Evolutionary conservation across 92 coral and sea anemone species (phyloP).

Genomic region (Parazoanthus swiftii): DNA sequence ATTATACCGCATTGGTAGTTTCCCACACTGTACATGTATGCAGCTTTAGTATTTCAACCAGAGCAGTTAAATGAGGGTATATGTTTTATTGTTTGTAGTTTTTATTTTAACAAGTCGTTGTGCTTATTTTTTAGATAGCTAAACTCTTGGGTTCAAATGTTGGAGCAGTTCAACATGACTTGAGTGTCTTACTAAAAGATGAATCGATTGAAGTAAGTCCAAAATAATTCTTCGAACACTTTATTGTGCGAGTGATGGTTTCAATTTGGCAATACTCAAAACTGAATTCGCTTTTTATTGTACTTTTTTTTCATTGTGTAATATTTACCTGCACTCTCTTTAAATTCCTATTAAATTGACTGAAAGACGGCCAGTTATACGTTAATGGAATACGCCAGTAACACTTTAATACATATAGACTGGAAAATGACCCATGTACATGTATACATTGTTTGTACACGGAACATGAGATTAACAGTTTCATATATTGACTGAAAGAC

Average conservation of each 20-base stretch:
- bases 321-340: neutral
- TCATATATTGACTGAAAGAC: too few relatives aligned
- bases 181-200: conserved; percentile 94
- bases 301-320: neutral
- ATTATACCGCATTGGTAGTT: neutral
- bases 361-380: too few relatives aligned
- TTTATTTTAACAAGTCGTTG: neutral
- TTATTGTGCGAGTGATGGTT: neutral
- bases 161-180: conserved; percentile 84
- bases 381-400: too few relatives aligned
- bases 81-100: neutral
- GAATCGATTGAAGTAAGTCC: conserved; percentile 93
- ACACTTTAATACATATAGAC: too few relatives aligned
- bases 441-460: too few relatives aligned
- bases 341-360: too few relatives aligned
- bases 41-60: neutral
- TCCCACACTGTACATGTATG: neutral
- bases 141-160: conserved; percentile 87
- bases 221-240: neutral
- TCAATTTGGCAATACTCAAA: neutral
- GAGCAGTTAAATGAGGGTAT: neutral
- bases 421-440: too few relatives aligned
- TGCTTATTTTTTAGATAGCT: conserved; percentile 63
- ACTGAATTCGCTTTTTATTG: neutral
- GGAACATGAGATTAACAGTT: too few relatives aligned